These are phyloP conservation scores for Chrysolina oricalcia DNA, from an alignment of 2,888 invertebrate genomes.

Conservation along the genomic window DNA sequence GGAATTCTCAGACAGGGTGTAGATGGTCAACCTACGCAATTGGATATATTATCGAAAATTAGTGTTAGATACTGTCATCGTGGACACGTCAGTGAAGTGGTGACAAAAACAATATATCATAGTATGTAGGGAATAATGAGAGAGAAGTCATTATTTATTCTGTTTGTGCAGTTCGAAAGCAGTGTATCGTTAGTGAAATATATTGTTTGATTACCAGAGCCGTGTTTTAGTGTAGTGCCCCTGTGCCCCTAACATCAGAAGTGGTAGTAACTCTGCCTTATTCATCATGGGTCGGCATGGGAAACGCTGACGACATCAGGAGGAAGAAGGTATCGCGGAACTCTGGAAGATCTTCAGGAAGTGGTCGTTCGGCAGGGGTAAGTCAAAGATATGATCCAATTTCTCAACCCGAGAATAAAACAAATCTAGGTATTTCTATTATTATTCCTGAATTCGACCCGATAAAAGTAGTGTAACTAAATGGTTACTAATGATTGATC, in stretches of 20 bases:
- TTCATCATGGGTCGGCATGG: constrained; percentile 9
- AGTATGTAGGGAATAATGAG: too few relatives aligned
- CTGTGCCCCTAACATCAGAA: constrained; percentile 4
- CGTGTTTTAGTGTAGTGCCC: background rate
- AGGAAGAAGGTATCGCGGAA: constrained; percentile 13
- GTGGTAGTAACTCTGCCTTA: constrained; percentile 5
- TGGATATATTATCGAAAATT: background rate
- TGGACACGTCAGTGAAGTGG: too few relatives aligned
- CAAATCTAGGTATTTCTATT: constrained; percentile 21
- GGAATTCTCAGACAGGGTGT: too few relatives aligned
- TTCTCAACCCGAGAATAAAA: constrained; percentile 24
- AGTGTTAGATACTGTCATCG: too few relatives aligned
- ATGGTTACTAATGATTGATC: constrained; percentile 46
- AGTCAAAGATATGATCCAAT: constrained; percentile 11
- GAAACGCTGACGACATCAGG: constrained; percentile 9
- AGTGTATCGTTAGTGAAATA: too few relatives aligned
- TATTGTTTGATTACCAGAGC: too few relatives aligned
- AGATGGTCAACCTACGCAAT: background rate
- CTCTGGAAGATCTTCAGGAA: constrained; percentile 7
- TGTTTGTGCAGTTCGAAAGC: too few relatives aligned
- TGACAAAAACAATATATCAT: too few relatives aligned
- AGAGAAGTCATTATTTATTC: too few relatives aligned
- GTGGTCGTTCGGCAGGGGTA: constrained; percentile 18
- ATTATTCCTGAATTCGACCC: constrained; percentile 46
- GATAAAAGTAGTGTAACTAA: constrained; percentile 27